Evolutionary conservation across 1,140 invertebrate genomes (phyloP), one percentile per base, ranked within the genome.

Genomic region (Calycopis cecrops): DNA sequence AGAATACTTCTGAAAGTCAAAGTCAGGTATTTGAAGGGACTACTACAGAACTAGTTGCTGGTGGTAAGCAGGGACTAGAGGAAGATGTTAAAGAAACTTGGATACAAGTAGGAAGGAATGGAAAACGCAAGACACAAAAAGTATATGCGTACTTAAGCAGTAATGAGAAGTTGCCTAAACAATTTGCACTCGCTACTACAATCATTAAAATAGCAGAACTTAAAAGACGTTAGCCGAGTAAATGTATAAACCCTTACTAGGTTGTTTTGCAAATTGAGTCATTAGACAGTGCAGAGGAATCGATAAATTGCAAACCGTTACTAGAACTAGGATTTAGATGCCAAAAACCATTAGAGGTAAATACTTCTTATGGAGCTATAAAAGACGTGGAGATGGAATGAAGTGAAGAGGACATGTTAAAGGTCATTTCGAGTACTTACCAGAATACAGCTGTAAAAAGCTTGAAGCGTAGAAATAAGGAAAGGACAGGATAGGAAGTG

Each of bases 121-220:
- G 59, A 37, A 33, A 60, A 52, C 42, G 42, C 21, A 21, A 8
- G 12, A 12, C 17, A 10, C 4, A 55, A 4, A 55, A 48, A 21
- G 35, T 55, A 10, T 50, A 60, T 40, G 21, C 56, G 8, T 44
- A 51, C 9, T 35, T 59, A 0, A 52, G 14, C 7, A 35, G 52
- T 28, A 53, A 52, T 9, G 53, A 65, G 10, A 35, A 35, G 14
- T 34, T 61, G 14, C 63, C 59, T 7, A 65, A 65, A 54, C 63
- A 65, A 17, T 62, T 65, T 57, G 53, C 56, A 12, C 50, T 65
- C n/a, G 63, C 63, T 1, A 55, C n/a, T n/a, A n/a, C n/a, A 51
- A 28, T 21, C 59, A 18, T 54, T 65, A 8, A 65, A 57, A 17
- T 18, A 33, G 17, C 14, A 59, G 11, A 59, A 59, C 21, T 59